These are phyloP conservation scores for Sternarchorhynchus goeldii DNA, from an alignment of 2,797 vertebrate genomes.

Conservation along the genomic window DNA sequence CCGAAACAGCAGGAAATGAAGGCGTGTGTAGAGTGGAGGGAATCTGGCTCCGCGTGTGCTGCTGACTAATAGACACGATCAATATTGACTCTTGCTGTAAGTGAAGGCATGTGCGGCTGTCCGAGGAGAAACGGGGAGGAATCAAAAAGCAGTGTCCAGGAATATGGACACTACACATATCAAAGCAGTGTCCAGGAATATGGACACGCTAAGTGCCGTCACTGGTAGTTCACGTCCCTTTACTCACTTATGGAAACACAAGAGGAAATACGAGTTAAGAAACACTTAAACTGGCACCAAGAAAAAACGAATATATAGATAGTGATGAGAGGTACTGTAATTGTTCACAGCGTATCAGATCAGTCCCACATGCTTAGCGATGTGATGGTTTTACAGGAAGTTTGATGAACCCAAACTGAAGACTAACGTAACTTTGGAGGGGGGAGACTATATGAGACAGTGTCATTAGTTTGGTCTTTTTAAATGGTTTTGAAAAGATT, in stretches of 20 bases:
- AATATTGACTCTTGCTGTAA: conserved; percentile 38
- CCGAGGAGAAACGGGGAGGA: conserved; percentile 2
- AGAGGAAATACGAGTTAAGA: background rate
- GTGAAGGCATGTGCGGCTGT: background rate
- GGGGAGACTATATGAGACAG: background rate
- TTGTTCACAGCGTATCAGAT: background rate
- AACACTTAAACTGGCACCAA: background rate
- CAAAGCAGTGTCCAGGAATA: background rate
- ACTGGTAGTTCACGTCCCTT: too few relatives aligned
- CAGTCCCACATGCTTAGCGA: background rate
- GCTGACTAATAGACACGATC: conserved; percentile 33
- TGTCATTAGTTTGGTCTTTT: background rate
- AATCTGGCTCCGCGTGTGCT: conserved; percentile 7
- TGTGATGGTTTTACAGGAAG: background rate
- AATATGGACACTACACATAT: background rate
- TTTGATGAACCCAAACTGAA: background rate
- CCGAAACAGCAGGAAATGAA: conserved; percentile 27
- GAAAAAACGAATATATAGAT: background rate
- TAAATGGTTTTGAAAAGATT: background rate
- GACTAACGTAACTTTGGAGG: background rate
- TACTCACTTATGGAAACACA: background rate
- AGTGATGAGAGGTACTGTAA: background rate
- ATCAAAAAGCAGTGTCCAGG: background rate
- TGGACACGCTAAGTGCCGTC: background rate
- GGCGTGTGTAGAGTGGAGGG: background rate